Base-by-base conservation (phyloP, 2,113 vertebrate genomes). In the Mixornis gularis region DNA sequence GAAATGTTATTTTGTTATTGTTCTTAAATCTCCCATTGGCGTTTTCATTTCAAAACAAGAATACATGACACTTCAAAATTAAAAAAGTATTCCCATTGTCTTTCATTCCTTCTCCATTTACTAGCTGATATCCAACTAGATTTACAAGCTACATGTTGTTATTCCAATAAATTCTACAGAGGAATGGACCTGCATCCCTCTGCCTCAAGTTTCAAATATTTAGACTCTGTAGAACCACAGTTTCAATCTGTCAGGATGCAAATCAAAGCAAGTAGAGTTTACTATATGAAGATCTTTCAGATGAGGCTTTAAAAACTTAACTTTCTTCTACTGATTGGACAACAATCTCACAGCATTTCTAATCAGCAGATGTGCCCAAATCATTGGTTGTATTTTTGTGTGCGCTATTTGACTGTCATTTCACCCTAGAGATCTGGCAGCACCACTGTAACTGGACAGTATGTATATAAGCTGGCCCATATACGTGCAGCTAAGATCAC, bases 21-120 rank as follows among this genome's bases (percentile, higher is more conserved):
- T n/a, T 90, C 58, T 78, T 62, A 68, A 78, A 69, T 64, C 21
- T 86, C 40, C 48, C 13, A 17, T 65, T 40, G 15, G 17, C 58
- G 79, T 72, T 86, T 58, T 38, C 89, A 87, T 90, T 94, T 85
- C 62, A 89, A 93, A 93, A 90, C 34, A 77, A n/a, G 30, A 87
- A 40, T n/a, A 73, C 18, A 66, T 5, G 13, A 51, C 46, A 82
- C 34, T 46, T 62, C 32, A 85, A 89, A 85, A 65, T 34, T 19
- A 76, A 80, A 90, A 82, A 41, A 53, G 27, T 18, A 43, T 53
- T 87, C 90, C 53, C 58, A 68, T 65, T 43, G 20, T 76, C 59
- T 81, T 92, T 58, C 44, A 69, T 55, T 93, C 52, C 48, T 88
- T 68, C 40, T 80, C 48, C n/a, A 71, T 63, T 90, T 90, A 52